Evolutionary conservation across 2,797 vertebrate species (phyloP).

Genomic region (Lacerta viridis): DNA sequence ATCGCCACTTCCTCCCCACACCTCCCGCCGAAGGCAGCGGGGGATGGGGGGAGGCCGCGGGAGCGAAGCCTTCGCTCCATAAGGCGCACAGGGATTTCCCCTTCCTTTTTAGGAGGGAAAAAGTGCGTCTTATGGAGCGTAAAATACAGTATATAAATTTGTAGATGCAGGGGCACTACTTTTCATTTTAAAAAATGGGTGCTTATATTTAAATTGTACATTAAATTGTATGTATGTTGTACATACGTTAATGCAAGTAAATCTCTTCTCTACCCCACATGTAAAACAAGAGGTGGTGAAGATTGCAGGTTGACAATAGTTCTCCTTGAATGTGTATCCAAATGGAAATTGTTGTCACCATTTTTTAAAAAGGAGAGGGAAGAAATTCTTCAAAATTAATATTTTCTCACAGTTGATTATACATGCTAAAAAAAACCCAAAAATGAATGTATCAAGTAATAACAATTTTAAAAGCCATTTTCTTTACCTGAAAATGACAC

Average conservation of each 20-base stretch:
- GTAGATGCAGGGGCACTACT: too few relatives aligned
- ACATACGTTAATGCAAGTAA: not conserved
- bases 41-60: too few relatives aligned
- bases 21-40: too few relatives aligned
- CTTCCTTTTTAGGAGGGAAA: too few relatives aligned
- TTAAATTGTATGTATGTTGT: not conserved
- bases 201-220: not conserved
- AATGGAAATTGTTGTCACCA: not conserved
- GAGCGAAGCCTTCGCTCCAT: too few relatives aligned
- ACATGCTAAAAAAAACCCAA: not conserved
- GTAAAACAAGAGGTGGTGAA: not conserved
- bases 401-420: not conserved
- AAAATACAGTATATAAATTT: too few relatives aligned
- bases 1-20: too few relatives aligned
- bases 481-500: slow-evolving; percentile 87
- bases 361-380: not conserved
- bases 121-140: too few relatives aligned
- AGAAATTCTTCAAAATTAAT: not conserved
- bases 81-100: too few relatives aligned
- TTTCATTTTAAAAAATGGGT: not conserved
- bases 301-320: not conserved
- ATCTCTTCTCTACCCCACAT: not conserved
- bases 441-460: not conserved
- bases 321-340: not conserved
- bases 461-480: not conserved